Base-by-base conservation (phyloP, 2,797 vertebrate genomes). In the Erpetoichthys calabaricus region DNA sequence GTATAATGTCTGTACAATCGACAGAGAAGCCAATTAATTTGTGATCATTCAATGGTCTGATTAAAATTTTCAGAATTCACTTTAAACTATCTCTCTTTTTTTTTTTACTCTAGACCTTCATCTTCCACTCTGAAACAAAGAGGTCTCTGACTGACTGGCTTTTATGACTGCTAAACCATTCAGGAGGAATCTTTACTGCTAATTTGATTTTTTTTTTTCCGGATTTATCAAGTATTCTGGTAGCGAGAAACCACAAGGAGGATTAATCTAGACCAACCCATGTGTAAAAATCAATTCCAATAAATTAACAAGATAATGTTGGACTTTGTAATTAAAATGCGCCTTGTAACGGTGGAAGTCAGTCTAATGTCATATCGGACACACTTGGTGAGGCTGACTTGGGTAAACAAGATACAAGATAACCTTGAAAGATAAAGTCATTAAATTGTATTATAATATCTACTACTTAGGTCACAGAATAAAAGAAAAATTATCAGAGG, bases 21-120 rank as follows among this genome's bases (percentile, higher is more conserved):
- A 70, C 70, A 65, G 57, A 64, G 62, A 56, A 62, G 65, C 64
- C 67, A 75, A 71, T 67, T 78, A 66, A 78, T 77, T 75, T 75
- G 73, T 75, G 70, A 60, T 66, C 62, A 56, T 73, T 70, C 68
- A 63, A 69, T 61, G 65, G 70, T 76, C 65, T 70, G 73, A 76
- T 81, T 78, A 76, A 77, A 78, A 71, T 69, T 64, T 53, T 60
- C 64, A 50, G 51, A 57, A 63, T 64, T 68, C 50, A 47, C 45
- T 59, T 65, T 50, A 45, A 54, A 45, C 56, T n/a, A 58, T 57
- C 52, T 4, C 49, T 56, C 59, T 5, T 53, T 55, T 53, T 57
- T 8, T n/a, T 56, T 50, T 44, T 8, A 8, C 44, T 6, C 56
- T 60, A 69, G 61, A 66, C 57, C 57, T 67, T 62, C 63, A 63